These are phyloP conservation scores for Pangasius macronema DNA, from an alignment of 2,797 vertebrate genomes.

Conservation along the genomic window DNA sequence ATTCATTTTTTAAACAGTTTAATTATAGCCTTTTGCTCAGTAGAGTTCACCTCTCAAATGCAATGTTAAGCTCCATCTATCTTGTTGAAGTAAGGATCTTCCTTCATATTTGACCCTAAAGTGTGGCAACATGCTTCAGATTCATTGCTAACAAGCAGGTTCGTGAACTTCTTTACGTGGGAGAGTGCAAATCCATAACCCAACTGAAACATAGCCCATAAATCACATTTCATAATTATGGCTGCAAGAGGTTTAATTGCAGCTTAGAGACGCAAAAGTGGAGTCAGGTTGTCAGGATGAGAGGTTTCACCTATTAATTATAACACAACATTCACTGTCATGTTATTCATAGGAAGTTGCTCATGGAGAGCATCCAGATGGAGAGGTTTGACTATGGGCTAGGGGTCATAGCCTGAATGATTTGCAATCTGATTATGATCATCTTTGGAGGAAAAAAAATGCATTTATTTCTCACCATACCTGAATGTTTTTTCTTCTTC, in stretches of 20 bases:
- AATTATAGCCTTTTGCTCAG: constrained; percentile 12
- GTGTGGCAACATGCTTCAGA: neutral
- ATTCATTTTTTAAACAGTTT: neutral
- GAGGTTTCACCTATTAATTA: constrained; percentile 49
- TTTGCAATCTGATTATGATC: neutral
- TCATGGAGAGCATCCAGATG: neutral
- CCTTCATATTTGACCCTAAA: neutral
- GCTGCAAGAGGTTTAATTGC: constrained; percentile 38
- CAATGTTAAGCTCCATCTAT: neutral
- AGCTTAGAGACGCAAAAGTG: constrained; percentile 18
- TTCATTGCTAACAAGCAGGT: neutral
- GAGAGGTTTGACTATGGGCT: neutral
- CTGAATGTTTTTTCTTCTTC: neutral
- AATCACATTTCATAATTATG: constrained; percentile 41
- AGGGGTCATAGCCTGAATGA: neutral
- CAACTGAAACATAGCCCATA: constrained; percentile 23
- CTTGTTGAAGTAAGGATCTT: neutral
- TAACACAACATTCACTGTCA: neutral
- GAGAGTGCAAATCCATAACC: constrained; percentile 11
- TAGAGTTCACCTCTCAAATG: neutral
- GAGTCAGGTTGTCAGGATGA: constrained; percentile 31
- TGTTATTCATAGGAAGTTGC: constrained; percentile 19
- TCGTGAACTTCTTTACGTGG: neutral
- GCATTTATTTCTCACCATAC: neutral
- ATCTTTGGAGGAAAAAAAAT: neutral